Evolutionary conservation across 2,888 invertebrate species (phyloP), one percentile per base, ranked within the genome.

Genomic region (Ormyrus pomaceus): DNA sequence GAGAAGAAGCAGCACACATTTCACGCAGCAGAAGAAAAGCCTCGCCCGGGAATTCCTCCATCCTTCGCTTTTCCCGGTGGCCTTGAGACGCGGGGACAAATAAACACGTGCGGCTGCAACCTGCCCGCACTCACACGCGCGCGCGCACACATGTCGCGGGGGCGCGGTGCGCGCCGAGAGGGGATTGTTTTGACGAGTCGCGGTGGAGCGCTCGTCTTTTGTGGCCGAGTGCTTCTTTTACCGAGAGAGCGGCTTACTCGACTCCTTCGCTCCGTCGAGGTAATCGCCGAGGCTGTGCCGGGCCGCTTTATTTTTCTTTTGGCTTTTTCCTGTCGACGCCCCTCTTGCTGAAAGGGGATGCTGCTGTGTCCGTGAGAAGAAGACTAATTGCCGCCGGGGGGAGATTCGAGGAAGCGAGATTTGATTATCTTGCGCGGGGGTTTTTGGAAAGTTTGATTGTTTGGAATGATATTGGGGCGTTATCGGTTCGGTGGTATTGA

Each of bases 21-120:
- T 59, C 59, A 59, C 50, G 58, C 58, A 59, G 62, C 7, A 10
- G 19, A 10, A 64, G 19, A 34, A 62, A 55, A 13, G 48, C 10
- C 46, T 13, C 7, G 55, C 2, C 13, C 13, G 19, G 11, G 13
- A 9, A 46, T 45, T 46, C 34, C 66, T 66, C 51, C 45, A 34
- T 58, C 53, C 46, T 34, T 4, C 34, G 19, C 61, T 61, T 64
- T 69, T 73, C 46, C 59, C 6, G n/a, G 8, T 13, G 59, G 51
- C 5, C 10, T 70, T 50, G 8, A 66, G 59, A 11, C 48, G 73
- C 64, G 58, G 59, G 53, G 56, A 53, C 55, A 70, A 69, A 77
- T 50, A 70, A 77, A 70, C 71, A 72, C 56, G 77, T 55, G 77
- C 62, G 69, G 61, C 53, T 61, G 48, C 64, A 70, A 77, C 70